Conservation (phyloP, 2,797 vertebrate genomes). For the Peromyscus eremicus region DNA sequence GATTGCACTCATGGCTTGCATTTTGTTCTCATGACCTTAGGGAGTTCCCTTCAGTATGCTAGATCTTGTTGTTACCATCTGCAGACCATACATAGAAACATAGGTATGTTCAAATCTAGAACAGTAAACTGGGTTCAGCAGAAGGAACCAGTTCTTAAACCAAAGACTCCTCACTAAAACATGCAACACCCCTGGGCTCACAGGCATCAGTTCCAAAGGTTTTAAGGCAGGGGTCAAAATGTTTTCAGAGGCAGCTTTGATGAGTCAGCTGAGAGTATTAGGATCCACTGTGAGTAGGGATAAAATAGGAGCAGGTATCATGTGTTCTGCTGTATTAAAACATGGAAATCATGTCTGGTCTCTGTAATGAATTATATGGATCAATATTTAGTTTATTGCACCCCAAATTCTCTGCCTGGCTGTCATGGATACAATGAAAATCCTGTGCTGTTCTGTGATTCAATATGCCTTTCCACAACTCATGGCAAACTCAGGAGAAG, state of each 20-base stretch:
- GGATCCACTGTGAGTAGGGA: background rate
- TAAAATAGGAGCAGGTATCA: slow-evolving; percentile 7
- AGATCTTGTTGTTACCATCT: background rate
- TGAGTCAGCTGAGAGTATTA: background rate
- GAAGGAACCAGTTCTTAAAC: background rate
- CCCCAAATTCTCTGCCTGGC: slow-evolving; percentile 19
- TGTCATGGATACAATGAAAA: background rate
- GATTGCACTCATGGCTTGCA: background rate
- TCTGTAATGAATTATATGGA: slow-evolving; percentile 11
- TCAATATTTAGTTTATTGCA: slow-evolving; percentile 27
- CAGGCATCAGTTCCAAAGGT: background rate
- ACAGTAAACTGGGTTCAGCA: background rate
- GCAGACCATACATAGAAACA: background rate
- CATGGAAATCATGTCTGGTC: background rate
- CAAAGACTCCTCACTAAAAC: background rate
- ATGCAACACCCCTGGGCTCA: background rate
- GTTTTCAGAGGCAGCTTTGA: background rate
- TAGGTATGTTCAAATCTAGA: background rate
- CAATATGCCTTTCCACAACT: slow-evolving; percentile 53
- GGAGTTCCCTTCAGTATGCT: background rate
- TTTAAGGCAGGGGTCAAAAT: slow-evolving; percentile 30
- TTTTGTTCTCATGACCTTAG: background rate
- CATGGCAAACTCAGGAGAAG: slow-evolving; percentile 20
- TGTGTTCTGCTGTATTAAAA: background rate
- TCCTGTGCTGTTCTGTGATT: background rate